Evolutionary conservation across 2,797 vertebrate species (phyloP).

Genomic region (Hylomyscus alleni): DNA sequence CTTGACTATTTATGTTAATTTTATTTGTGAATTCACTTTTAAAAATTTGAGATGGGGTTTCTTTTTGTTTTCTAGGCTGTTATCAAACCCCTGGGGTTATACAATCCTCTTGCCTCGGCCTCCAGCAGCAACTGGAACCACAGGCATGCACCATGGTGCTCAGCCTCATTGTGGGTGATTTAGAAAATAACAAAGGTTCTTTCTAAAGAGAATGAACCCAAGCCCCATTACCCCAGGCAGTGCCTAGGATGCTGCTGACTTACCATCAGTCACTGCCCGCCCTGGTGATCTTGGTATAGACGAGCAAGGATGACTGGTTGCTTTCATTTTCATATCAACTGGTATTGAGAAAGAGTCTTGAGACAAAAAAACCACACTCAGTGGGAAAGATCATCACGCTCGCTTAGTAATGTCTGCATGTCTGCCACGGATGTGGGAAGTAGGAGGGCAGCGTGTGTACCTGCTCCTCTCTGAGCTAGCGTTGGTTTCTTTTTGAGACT

Average conservation of each 20-base stretch:
- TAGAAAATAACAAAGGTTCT: neutral
- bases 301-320: neutral
- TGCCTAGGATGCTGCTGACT: neutral
- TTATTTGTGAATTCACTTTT: neutral
- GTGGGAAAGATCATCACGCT: neutral
- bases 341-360: neutral
- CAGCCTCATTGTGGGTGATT: neutral
- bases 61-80: neutral
- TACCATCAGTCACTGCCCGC: neutral
- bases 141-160: neutral
- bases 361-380: neutral
- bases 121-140: neutral
- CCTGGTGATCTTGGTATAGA: neutral
- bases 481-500: neutral
- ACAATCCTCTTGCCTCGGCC: neutral
- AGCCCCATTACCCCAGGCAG: neutral
- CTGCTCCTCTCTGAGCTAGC: neutral
- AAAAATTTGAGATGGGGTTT: neutral
- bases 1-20: neutral
- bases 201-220: neutral
- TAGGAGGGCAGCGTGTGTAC: neutral
- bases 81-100: neutral
- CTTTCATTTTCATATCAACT: conserved; percentile 25
- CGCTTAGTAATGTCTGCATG: neutral
- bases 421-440: neutral